Percentiles rank a stretch among this genome's conserved stretches.
These are phyloP conservation scores for Bucco capensis DNA, from an alignment of 2,113 vertebrate species.

Conservation along the genomic window DNA sequence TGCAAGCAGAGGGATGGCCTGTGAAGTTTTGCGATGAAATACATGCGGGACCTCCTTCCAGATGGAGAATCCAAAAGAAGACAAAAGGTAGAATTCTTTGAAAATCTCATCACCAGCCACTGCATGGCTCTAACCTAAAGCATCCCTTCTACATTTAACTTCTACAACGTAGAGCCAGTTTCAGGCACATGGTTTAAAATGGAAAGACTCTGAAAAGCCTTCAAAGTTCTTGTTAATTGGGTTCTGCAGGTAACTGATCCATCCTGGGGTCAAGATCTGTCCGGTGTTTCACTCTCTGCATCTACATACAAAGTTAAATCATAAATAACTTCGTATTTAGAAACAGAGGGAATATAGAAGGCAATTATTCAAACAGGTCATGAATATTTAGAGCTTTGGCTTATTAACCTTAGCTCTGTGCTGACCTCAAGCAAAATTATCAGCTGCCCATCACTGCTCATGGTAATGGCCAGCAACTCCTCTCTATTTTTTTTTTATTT, in stretches of 20 bases:
- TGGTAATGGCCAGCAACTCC: background rate
- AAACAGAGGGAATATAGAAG: background rate
- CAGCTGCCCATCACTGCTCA: background rate
- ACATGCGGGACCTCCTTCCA: background rate
- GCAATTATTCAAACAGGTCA: background rate
- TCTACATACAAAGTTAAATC: accelerated
- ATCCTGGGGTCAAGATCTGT: background rate
- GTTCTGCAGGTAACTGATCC: background rate
- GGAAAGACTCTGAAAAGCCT: background rate
- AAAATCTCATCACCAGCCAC: background rate
- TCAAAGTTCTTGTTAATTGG: background rate
- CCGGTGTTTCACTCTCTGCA: background rate
- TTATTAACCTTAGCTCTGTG: background rate
- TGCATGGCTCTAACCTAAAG: background rate
- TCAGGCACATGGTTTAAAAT: accelerated
- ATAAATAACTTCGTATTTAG: background rate
- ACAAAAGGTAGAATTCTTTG: background rate
- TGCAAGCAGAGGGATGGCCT: background rate
- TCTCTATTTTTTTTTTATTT: background rate
- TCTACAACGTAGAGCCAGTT: background rate
- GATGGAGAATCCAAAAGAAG: background rate
- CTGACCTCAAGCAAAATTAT: background rate
- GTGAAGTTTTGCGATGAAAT: background rate
- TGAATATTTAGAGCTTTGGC: background rate
- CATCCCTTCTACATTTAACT: background rate